Evolutionary conservation across 2,113 vertebrate species (phyloP), one percentile per base, ranked within the genome.

Genomic region (Mustela nigripes): DNA sequence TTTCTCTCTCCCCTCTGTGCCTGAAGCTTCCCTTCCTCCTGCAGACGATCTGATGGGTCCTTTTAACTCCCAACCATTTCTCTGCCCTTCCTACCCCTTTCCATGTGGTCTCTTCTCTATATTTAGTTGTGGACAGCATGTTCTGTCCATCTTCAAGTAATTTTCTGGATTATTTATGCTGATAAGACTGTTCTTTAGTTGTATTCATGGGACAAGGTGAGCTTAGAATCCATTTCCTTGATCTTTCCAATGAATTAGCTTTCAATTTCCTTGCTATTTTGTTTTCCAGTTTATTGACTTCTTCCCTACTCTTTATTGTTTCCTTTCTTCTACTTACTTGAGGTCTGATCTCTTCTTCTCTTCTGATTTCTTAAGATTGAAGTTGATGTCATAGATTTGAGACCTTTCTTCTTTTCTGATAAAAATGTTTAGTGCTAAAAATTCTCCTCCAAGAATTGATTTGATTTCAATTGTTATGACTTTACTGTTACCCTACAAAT

Each of bases 291-390:
- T 58, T 78, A 85, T 11, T 48, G 65, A 53, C 60, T 62, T 89
- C 33, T 73, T 95, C 5, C 33, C 33, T 67, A 69, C 8, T 60
- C n/a, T 58, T 56, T 79, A 42, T 63, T 76, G 76, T 39, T 91
- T 85, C n/a, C 24, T 91, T 91, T 91, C 65, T 91, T 28, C 33
- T 88, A 80, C 50, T 73, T 78, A 78, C 36, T 58, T 45, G 78
- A 91, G 71, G 11, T 56, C 56, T 65, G 58, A 84, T 90, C 74
- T 90, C 4, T 28, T 56, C 45, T 58, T 78, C 24, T 82, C 71
- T 39, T 39, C 50, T 82, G 33, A 14, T 89, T 89, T 82, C 33
- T 48, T 82, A 71, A 81, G 24, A 26, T 31, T 71, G 36, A 48
- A 39, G 22, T 94, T 62, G 76, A 80, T 11, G 10, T 85, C 31